A percentile compares a stretch with the other conserved stretches of the same genome.
Conservation (phyloP, 2,113 vertebrate species). For the Anser cygnoides region DNA sequence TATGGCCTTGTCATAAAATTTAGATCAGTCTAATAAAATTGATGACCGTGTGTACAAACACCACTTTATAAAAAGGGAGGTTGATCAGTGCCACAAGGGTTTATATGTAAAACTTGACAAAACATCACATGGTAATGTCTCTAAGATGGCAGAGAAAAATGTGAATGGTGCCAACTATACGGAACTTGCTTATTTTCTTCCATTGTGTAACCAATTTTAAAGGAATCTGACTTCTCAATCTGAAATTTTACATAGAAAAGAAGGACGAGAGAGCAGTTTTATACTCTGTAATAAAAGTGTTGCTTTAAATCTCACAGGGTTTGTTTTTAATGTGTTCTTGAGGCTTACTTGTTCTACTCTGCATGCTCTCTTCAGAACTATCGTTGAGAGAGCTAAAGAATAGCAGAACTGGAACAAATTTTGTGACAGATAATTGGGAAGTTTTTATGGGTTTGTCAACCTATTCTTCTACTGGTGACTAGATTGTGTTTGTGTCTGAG, state of each 20-base stretch:
- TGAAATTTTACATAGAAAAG: not conserved
- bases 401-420: not conserved
- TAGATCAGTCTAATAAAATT: slow-evolving; percentile 51
- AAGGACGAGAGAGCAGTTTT: not conserved
- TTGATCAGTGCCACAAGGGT: slow-evolving; percentile 23
- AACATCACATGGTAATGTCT: not conserved
- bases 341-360: not conserved
- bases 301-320: not conserved
- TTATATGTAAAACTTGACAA: slow-evolving; percentile 52
- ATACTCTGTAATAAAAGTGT: not conserved
- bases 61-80: slow-evolving; percentile 32
- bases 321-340: not conserved
- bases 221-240: not conserved
- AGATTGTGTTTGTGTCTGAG: not conserved
- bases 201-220: not conserved
- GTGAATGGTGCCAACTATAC: not conserved
- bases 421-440: not conserved
- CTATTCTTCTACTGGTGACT: not conserved
- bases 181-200: slow-evolving; percentile 1
- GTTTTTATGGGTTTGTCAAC: not conserved
- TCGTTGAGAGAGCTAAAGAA: not conserved
- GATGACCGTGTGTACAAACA: slow-evolving; percentile 58
- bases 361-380: not conserved
- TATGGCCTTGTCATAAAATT: slow-evolving; percentile 46
- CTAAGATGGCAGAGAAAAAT: not conserved